Evolutionary conservation across 2,113 vertebrate genomes (phyloP), one percentile per base, ranked within the genome.

Genomic region (Epinephelus lanceolatus): DNA sequence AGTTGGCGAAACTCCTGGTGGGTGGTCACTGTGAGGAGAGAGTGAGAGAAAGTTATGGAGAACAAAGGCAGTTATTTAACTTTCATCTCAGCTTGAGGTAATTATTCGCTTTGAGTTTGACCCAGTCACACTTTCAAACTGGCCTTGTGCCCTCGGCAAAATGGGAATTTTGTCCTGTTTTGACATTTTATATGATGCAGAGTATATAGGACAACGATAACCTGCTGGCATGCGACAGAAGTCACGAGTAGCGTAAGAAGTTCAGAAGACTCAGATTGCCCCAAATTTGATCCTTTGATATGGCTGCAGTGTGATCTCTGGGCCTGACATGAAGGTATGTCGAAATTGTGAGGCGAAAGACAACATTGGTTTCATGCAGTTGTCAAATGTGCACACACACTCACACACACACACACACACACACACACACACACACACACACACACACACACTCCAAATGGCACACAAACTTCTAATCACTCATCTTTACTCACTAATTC

Each of bases 1-100:
- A 89, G 57, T 79, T 19, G n/a, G 72, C 42, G 93, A 90, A 89
- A 85, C 88, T 90, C 91, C 90, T 82, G 67, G 84, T 94, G 93
- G 91, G 93, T 92, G 92, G 91, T 80, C 91, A 87, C 76, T 72
- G 71, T 60, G 77, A 78, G 79, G 82, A 74, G 60, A 77, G 76
- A 76, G 84, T 53, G 79, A 81, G 77, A 80, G 86, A 93, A 80
- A 91, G 79, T 88, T 74, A 30, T 4, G 3, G 60, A 91, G 88
- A 92, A 92, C 90, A 92, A 91, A 90, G 90, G 84, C 61, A 10
- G 25, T 73, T 57, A 79, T 88, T 91, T 79, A 77, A 88, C 91
- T 91, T 94, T 93, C 89, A 91, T 92, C 90, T 92, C 40, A 78
- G 79, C 71, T 74, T 70, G 80, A 82, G 86, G 80, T 86, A 59